Percentiles rank a stretch among this genome's conserved stretches.
Evolutionary conservation across 1,140 invertebrate genomes (phyloP).

Genomic region (Nebria ingens): DNA sequence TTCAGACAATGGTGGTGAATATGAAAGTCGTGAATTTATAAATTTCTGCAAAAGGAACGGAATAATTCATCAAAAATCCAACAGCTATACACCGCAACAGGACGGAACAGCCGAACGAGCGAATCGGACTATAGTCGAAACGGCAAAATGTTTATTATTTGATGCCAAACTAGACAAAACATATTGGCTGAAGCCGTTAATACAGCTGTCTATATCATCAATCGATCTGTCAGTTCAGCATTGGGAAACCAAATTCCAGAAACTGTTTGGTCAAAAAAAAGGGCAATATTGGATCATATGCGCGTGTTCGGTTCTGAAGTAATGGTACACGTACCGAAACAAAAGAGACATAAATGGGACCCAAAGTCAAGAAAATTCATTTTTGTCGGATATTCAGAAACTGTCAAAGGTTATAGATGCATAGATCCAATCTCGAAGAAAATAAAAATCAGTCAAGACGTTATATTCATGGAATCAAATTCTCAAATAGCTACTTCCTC

Average conservation of each 20-base stretch:
- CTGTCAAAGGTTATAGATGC: conserved; percentile 16
- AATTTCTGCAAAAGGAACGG: conserved; percentile 22
- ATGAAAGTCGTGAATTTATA: conserved; percentile 20
- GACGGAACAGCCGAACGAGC: conserved; percentile 35
- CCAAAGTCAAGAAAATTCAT: conserved; percentile 22
- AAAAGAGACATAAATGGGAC: conserved; percentile 21
- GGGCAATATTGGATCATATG: conserved; percentile 17
- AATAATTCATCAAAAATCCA: conserved; percentile 19
- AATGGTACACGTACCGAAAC: conserved; percentile 21
- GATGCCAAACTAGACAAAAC: conserved; percentile 25
- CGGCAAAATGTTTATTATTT: conserved; percentile 29
- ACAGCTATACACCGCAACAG: conserved; percentile 30
- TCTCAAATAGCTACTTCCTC: conserved; percentile 14
- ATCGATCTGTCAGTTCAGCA: conserved; percentile 25
- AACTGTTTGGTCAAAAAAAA: conserved; percentile 17
- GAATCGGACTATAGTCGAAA: conserved; percentile 33
- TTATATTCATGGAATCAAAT: conserved; percentile 29
- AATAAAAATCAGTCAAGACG: conserved; percentile 24
- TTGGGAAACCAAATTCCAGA: conserved; percentile 14
- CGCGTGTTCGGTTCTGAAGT: conserved; percentile 28
- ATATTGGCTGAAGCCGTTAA: conserved; percentile 35
- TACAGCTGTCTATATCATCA: conserved; percentile 35
- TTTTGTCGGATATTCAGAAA: conserved; percentile 19
- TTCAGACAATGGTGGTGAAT: conserved; percentile 26
- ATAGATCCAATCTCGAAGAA: conserved; percentile 22